These are phyloP conservation scores for Aricia agestis DNA, from an alignment of 1,140 invertebrate genomes.

Conservation along the genomic window DNA sequence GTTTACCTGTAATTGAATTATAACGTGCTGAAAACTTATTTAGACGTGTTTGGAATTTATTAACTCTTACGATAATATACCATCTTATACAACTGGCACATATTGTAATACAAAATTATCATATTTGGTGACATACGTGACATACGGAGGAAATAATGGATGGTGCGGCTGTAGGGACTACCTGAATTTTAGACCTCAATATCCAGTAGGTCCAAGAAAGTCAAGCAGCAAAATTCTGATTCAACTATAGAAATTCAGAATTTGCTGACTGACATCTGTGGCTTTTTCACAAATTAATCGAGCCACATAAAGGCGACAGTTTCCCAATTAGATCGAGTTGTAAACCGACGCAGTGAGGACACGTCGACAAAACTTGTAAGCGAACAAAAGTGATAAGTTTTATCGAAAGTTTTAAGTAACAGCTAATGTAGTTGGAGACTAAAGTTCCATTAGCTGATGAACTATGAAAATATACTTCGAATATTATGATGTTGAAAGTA, in stretches of 20 bases:
- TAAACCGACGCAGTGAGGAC: neutral
- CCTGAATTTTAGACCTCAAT: too few relatives aligned
- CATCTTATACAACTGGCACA: too few relatives aligned
- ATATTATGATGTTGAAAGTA: too few relatives aligned
- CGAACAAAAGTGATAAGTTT: conserved; percentile 6
- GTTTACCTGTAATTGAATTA: conserved; percentile 38
- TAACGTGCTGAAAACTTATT: neutral
- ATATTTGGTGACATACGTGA: too few relatives aligned
- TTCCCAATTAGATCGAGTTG: neutral
- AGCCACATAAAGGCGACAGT: neutral
- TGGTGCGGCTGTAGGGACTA: too few relatives aligned
- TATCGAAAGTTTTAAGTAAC: conserved; percentile 13
- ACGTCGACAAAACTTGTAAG: conserved; percentile 2
- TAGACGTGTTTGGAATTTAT: too few relatives aligned
- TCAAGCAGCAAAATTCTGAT: too few relatives aligned
- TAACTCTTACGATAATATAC: too few relatives aligned
- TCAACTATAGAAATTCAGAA: neutral
- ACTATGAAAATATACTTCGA: neutral
- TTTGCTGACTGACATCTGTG: neutral
- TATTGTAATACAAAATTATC: too few relatives aligned
- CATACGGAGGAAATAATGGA: too few relatives aligned
- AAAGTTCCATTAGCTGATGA: conserved; percentile 5
- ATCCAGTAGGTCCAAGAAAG: too few relatives aligned
- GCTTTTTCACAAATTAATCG: too few relatives aligned
- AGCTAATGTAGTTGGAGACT: neutral